Conservation (phyloP, 2,113 vertebrate species). For the Chloroceryle aenea region DNA sequence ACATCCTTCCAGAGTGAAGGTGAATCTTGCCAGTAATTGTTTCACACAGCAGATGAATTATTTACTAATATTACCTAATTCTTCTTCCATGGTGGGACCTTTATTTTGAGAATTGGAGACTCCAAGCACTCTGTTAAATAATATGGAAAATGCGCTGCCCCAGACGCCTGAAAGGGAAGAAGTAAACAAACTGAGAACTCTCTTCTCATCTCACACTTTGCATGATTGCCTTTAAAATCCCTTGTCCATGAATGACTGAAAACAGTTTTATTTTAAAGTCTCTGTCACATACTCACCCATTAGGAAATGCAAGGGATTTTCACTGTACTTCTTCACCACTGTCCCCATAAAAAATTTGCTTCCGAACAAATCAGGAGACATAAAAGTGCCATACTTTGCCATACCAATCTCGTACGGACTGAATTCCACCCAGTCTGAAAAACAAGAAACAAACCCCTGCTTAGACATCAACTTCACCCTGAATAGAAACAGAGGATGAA, state of each 20-base stretch:
- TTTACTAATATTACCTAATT: conserved; percentile 84
- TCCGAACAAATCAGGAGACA: conserved; percentile 94
- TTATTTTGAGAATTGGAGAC: conserved; percentile 82
- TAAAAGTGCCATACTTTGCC: conserved; percentile 98
- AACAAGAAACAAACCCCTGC: neutral
- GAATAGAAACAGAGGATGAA: neutral
- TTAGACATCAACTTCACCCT: neutral
- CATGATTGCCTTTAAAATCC: neutral
- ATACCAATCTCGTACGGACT: conserved; percentile 97
- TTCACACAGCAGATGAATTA: neutral
- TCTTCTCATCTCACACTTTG: neutral
- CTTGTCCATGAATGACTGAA: neutral
- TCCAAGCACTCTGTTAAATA: conserved; percentile 96
- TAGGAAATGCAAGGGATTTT: conserved; percentile 97
- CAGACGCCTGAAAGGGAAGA: conserved; percentile 86
- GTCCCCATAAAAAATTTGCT: conserved; percentile 99
- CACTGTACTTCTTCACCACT: conserved; percentile 89
- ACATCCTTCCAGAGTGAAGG: neutral
- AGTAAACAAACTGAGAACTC: neutral
- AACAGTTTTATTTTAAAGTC: neutral
- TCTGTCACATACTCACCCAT: conserved; percentile 86
- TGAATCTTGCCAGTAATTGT: neutral
- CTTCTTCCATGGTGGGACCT: conserved; percentile 95
- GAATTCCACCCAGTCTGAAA: conserved; percentile 97
- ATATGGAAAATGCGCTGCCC: conserved; percentile 98